A percentile compares a stretch with the other conserved stretches of the same genome.
Conservation (phyloP, 2,113 vertebrate species). For the Camarhynchus parvulus region DNA sequence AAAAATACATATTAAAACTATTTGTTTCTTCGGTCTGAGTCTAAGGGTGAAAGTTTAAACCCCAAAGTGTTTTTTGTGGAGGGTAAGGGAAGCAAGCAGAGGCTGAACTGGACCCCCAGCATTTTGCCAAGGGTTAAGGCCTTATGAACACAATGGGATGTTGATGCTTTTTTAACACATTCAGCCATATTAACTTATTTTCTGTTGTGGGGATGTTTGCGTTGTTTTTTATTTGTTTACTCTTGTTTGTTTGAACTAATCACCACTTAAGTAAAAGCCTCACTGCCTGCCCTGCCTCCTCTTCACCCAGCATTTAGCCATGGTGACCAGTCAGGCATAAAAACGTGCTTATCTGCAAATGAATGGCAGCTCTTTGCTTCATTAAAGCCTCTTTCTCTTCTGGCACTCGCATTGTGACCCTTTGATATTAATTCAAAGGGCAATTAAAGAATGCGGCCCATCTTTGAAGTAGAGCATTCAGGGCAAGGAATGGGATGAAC, state of each 20-base stretch:
- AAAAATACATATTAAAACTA: neutral
- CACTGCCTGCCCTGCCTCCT: conserved; percentile 56
- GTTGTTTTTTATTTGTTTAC: conserved; percentile 79
- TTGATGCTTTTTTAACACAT: neutral
- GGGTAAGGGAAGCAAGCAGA: neutral
- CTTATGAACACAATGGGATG: neutral
- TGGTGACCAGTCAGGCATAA: conserved; percentile 84
- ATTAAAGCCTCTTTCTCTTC: conserved; percentile 99
- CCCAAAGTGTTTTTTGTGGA: neutral
- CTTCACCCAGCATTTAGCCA: conserved; percentile 74
- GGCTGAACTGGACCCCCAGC: neutral
- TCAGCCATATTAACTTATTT: conserved; percentile 66
- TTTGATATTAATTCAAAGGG: conserved; percentile 99
- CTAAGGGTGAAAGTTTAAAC: neutral
- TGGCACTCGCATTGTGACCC: conserved; percentile 99
- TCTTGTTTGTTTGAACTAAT: conserved; percentile 86
- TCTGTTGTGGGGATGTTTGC: conserved; percentile 59
- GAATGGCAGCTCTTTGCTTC: conserved; percentile 99
- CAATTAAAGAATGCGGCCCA: conserved; percentile 99
- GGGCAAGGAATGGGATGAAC: conserved; percentile 93
- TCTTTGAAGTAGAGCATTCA: conserved; percentile 98
- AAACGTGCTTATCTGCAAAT: conserved; percentile 99
- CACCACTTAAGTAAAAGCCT: conserved; percentile 72
- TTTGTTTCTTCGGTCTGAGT: neutral
- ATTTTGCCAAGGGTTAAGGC: conserved; percentile 10